These are phyloP conservation scores for Pachyuromys duprasi DNA, from an alignment of 2,797 vertebrate species.

Conservation along the genomic window DNA sequence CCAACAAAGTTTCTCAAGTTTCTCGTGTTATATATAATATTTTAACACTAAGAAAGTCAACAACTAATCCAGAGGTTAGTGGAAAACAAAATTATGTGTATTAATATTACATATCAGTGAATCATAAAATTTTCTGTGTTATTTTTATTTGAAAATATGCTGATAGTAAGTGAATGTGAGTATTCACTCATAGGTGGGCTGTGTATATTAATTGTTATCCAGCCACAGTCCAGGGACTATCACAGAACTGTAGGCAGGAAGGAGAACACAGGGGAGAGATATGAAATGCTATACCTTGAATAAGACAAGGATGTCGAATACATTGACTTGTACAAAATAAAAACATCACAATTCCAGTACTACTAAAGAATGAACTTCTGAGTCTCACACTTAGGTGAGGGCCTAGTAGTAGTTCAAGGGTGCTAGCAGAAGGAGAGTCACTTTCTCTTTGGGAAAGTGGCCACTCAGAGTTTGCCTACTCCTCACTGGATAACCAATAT, in stretches of 20 bases:
- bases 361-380: neutral
- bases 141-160: neutral
- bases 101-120: neutral
- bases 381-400: fast-evolving
- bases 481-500: neutral
- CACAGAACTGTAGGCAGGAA: neutral
- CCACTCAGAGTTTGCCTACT: neutral
- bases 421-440: no score
- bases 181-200: no score
- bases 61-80: neutral
- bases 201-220: neutral
- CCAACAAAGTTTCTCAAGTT: neutral
- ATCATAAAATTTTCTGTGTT: neutral
- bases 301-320: neutral
- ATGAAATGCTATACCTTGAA: neutral
- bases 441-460: neutral
- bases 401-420: neutral
- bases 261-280: neutral
- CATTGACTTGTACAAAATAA: neutral
- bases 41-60: neutral
- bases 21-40: neutral
- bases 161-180: neutral
- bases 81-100: neutral
- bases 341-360: neutral
- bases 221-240: neutral